Evolutionary conservation across 2,113 vertebrate species (phyloP).

Genomic region (Anhinga rufa): DNA sequence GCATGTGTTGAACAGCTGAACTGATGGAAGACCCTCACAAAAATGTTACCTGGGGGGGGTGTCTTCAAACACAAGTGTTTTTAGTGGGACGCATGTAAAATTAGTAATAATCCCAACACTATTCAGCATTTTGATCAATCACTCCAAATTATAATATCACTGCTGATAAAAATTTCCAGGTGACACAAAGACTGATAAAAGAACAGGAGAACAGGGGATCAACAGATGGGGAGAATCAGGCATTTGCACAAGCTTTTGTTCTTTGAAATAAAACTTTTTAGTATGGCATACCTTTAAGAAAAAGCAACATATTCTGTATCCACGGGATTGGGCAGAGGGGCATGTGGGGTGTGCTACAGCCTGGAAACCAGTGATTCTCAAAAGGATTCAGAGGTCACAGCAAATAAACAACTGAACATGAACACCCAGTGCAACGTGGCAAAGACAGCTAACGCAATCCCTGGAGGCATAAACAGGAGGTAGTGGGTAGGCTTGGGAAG

Average conservation of each 20-base stretch:
- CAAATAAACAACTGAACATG: neutral
- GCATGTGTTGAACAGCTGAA: neutral
- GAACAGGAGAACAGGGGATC: neutral
- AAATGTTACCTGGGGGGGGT: neutral
- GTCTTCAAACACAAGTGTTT: neutral
- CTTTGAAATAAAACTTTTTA: neutral
- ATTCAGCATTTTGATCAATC: neutral
- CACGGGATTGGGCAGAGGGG: neutral
- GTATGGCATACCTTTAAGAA: neutral
- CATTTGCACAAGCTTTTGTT: neutral
- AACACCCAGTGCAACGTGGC: neutral
- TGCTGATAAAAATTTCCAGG: neutral
- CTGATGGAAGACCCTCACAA: neutral
- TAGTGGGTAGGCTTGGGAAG: neutral
- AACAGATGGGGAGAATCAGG: neutral
- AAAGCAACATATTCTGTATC: neutral
- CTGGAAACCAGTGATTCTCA: neutral
- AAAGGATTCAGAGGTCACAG: neutral
- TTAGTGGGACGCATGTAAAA: neutral
- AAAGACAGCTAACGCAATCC: neutral
- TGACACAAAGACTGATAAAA: neutral
- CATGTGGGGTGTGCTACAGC: neutral
- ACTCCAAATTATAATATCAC: neutral
- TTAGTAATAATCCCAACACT: neutral
- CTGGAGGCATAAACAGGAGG: neutral